Evolutionary conservation across 2,888 invertebrate species (phyloP).

Genomic region (Therioaphis trifolii): DNA sequence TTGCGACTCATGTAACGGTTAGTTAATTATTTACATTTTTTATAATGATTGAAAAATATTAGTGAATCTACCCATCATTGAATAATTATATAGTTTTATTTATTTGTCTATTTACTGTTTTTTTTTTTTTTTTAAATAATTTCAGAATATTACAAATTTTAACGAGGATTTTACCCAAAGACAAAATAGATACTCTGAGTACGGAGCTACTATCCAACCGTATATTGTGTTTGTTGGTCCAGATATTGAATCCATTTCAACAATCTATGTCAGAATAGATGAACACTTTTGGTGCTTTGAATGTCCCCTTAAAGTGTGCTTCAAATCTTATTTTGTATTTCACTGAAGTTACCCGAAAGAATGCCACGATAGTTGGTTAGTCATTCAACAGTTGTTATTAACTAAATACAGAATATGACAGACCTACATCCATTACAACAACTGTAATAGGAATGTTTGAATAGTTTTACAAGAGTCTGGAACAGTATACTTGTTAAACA

Average conservation of each 20-base stretch:
- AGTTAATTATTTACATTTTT: too few relatives aligned
- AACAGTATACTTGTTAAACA: too few relatives aligned
- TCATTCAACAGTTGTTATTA: not conserved
- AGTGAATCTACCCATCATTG: too few relatives aligned
- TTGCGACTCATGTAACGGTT: too few relatives aligned
- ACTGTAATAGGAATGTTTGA: too few relatives aligned
- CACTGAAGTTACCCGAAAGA: not conserved
- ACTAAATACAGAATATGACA: too few relatives aligned
- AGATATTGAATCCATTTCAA: not conserved
- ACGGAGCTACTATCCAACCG: not conserved
- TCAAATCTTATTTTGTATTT: not conserved
- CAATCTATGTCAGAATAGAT: not conserved
- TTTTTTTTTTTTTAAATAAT: not conserved
- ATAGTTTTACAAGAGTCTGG: too few relatives aligned
- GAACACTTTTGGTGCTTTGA: not conserved
- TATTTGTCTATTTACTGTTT: too few relatives aligned
- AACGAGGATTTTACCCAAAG: not conserved
- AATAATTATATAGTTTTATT: too few relatives aligned
- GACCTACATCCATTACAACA: too few relatives aligned
- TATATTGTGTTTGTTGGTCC: slow-evolving; percentile 1
- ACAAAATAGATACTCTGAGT: not conserved
- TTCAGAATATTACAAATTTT: slow-evolving; percentile 5
- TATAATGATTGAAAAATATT: too few relatives aligned
- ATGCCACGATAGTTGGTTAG: not conserved
- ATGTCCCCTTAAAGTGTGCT: slow-evolving; percentile 5